These are phyloP conservation scores for Brevimyrus niger DNA, from an alignment of 2,113 vertebrate genomes.

Conservation along the genomic window DNA sequence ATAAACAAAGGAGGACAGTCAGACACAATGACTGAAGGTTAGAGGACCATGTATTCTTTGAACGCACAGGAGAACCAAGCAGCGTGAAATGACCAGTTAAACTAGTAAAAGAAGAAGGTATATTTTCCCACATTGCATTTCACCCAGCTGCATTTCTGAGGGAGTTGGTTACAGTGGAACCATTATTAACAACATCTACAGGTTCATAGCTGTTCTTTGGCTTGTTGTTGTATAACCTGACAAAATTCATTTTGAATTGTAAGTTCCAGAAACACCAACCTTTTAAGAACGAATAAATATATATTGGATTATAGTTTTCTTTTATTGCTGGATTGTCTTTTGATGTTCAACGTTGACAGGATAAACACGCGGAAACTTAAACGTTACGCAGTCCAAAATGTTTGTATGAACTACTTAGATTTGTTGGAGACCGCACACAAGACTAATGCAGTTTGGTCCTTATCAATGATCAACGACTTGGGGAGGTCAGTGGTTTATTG, in stretches of 20 bases:
- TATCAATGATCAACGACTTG: background rate
- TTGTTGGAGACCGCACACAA: background rate
- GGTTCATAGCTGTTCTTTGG: background rate
- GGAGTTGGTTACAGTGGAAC: background rate
- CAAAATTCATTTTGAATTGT: background rate
- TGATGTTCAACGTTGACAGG: background rate
- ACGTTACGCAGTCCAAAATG: background rate
- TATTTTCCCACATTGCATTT: background rate
- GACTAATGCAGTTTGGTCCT: constrained; percentile 8
- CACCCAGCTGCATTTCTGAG: background rate
- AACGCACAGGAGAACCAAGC: background rate
- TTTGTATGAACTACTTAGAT: background rate
- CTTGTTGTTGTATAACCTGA: background rate
- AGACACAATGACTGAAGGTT: background rate
- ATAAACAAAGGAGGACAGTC: background rate
- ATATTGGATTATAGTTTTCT: background rate
- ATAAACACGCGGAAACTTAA: background rate
- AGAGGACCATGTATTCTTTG: background rate
- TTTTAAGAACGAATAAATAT: background rate
- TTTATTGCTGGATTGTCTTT: background rate
- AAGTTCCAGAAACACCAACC: background rate
- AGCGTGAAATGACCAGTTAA: background rate
- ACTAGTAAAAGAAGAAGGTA: background rate
- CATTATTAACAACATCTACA: background rate
- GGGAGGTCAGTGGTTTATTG: background rate